Evolutionary conservation across 2,797 vertebrate species (phyloP), one percentile per base, ranked within the genome.

Genomic region (Enteromius mattozi): DNA sequence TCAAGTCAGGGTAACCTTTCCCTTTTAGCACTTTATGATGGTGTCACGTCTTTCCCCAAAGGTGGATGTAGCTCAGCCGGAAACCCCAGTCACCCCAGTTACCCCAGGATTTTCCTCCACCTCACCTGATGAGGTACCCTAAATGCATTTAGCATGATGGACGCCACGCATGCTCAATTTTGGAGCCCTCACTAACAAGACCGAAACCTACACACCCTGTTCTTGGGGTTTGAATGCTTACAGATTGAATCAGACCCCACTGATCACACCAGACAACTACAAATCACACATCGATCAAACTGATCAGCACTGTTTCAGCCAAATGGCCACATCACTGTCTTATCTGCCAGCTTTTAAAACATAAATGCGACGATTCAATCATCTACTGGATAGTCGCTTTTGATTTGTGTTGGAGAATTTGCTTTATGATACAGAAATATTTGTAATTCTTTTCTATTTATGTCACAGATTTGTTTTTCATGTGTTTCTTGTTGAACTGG

Each of bases 71-170:
- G 91, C 89, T 93, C 93, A 93, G 93, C 92, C 91, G 89, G 93
- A 92, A 85, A 94, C 94, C 91, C 88, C 95, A 27, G 94, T 96
- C 93, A 94, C 93, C 93, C 88, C 86, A 45, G 61, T 78, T 82
- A 85, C 79, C 76, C 82, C 93, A 87, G 92, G 90, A 88, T 88
- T 92, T 91, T 92, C 93, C 86, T 89, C 87, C 63, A 63, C 90
- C 90, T 93, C 94, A 91, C 93, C 94, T 1, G 90, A 94, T 83
- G 92, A 96, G 95, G 95, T 96, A 96, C 95, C 91, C 40, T 19
- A 47, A 66, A 78, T 78, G 70, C 33, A 63, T 42, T 49, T 63
- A 24, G 89, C 85, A 86, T 86, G 85, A 68, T 59, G 70, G 74
- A 69, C 16, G 78, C 35, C 54, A 21, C 88, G 91, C 86, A 86